Base-by-base conservation (phyloP, 2,888 invertebrate species). In the Mystacides longicornis region DNA sequence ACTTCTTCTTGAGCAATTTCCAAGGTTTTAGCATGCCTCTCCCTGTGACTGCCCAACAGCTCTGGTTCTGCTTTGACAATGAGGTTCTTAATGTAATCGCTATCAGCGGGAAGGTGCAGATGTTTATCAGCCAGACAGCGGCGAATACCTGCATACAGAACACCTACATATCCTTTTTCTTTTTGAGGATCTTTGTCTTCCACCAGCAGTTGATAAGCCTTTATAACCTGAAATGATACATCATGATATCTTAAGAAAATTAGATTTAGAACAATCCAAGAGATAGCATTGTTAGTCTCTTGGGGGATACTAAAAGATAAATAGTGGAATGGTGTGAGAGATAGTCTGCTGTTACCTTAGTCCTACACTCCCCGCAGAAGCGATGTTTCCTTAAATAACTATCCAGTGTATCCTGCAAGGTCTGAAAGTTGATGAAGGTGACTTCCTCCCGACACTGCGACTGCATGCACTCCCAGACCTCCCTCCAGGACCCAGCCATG, bases 1-100 rank as follows among this genome's bases (percentile, higher is more conserved):
- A 96, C 94, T 76, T 96, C 95, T 73, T 95, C 94, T 73, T 96
- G 95, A 64, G 95, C 95, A 62, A 94, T 93, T 77, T 95, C 95
- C 64, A 96, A 74, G n/a, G 95, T 95, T 74, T 95, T 95, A 5
- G 95, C 95, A 70, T 96, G 95, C 55, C 95, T 81, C 71, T 95
- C 95, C 59, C 94, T 81, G 63, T 89, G 84, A 67, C 88, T 87
- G 23, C 92, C 94, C 62, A 91, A 82, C 48, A 94, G 77, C 71
- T 95, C 95, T 7, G 94, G 93, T 71, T 95, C 93, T 19, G 93
- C 94, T 64, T 93, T 82, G 52, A 86, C 86, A 66, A 96, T 92
- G 52, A 96, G 81, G 63, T 87, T 85, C 64, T 87, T 86, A 64
- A 96, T 90, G 69, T 91, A 93, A 65, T 93, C 91, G 64, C 90